A percentile compares a stretch with the other conserved stretches of the same genome.
Evolutionary conservation across 2,888 invertebrate species (phyloP).

Genomic region (Operophtera brumata): DNA sequence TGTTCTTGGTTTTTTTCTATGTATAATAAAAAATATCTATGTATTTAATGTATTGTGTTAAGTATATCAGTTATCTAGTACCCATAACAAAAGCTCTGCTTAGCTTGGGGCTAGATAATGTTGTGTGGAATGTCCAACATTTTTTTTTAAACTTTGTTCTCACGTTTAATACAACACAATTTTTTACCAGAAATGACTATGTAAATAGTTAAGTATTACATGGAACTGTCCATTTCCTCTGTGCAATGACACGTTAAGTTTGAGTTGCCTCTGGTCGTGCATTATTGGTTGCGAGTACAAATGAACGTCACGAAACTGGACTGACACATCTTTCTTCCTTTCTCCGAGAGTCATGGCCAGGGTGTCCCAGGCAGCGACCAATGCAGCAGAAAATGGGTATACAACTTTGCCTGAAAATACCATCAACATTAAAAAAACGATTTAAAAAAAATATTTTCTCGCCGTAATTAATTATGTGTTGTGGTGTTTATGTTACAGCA

Average conservation of each 20-base stretch:
- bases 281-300: constrained; percentile 77
- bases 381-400: constrained; percentile 88
- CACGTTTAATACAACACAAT: too few species aligned
- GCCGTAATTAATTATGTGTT: too few species aligned
- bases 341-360: constrained; percentile 78
- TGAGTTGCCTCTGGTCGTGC: constrained; percentile 71
- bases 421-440: neutral
- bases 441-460: too few species aligned
- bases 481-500: neutral
- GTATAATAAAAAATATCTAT: too few species aligned
- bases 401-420: constrained; percentile 78
- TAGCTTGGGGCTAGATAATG: too few species aligned
- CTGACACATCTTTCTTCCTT: constrained; percentile 82
- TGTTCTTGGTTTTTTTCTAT: too few species aligned
- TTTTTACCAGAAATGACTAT: too few species aligned
- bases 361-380: constrained; percentile 85
- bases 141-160: too few species aligned
- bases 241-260: constrained; percentile 78
- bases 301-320: constrained; percentile 84
- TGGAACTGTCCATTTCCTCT: constrained; percentile 81
- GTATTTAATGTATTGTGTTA: too few species aligned
- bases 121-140: too few species aligned
- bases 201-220: constrained; percentile 45
- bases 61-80: too few species aligned
- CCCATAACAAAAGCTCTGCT: too few species aligned